Conservation (phyloP, 2,113 vertebrate genomes). For the Zootoca vivipara region DNA sequence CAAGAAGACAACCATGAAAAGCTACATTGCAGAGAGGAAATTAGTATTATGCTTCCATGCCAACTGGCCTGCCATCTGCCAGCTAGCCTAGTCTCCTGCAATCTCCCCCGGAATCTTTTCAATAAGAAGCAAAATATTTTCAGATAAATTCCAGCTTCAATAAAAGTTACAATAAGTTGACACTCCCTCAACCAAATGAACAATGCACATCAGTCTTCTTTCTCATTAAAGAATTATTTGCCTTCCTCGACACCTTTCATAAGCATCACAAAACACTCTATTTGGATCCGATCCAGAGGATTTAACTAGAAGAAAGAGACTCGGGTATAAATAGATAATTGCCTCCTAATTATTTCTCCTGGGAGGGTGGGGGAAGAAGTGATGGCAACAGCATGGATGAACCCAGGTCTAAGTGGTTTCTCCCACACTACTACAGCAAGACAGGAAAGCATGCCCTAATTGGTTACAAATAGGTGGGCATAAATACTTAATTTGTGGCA, state of each 20-base stretch:
- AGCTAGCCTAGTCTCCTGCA: not conserved
- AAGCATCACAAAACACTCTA: not conserved
- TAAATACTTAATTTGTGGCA: not conserved
- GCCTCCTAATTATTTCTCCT: not conserved
- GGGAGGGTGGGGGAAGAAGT: not conserved
- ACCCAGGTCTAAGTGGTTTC: not conserved
- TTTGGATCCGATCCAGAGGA: no score
- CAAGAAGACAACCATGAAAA: not conserved
- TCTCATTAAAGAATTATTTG: constrained; percentile 44
- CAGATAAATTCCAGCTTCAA: not conserved
- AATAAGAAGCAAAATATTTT: not conserved
- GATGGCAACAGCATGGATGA: not conserved
- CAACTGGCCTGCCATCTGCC: not conserved
- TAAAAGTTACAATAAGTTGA: not conserved
- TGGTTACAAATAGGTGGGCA: not conserved
- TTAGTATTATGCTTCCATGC: not conserved
- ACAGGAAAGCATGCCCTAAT: not conserved
- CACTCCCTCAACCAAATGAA: not conserved
- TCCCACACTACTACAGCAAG: not conserved
- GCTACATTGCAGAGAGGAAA: not conserved
- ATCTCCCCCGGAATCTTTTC: not conserved
- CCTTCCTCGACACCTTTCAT: constrained; percentile 2
- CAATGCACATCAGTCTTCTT: not conserved
- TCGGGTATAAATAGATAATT: not conserved
- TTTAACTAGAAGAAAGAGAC: not conserved